Evolutionary conservation across 2,888 invertebrate genomes (phyloP).

Genomic region (Lutraria lutraria): DNA sequence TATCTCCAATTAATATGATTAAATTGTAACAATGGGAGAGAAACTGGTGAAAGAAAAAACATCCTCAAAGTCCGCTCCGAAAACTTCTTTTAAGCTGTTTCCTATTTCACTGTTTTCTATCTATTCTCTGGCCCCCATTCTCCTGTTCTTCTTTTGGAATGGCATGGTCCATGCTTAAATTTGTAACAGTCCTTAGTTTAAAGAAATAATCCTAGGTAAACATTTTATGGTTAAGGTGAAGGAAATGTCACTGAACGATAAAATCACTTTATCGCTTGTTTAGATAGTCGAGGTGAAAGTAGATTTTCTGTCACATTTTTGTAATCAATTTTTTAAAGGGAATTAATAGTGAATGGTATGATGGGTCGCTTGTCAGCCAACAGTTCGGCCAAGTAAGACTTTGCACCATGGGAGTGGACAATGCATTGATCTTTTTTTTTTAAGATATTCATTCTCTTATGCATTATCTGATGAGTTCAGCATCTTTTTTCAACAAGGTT

Average conservation of each 20-base stretch:
- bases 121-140: neutral
- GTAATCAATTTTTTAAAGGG: neutral
- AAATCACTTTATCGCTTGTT: neutral
- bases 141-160: neutral
- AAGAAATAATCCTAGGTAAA: neutral
- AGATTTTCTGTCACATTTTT: neutral
- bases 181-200: neutral
- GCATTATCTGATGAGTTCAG: too few relatives aligned
- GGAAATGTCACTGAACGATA: neutral
- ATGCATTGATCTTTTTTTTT: too few relatives aligned
- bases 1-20: neutral
- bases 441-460: too few relatives aligned
- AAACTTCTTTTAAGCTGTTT: neutral
- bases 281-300: neutral
- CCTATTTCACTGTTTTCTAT: neutral
- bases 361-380: constrained; percentile 43
- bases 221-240: neutral
- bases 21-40: neutral
- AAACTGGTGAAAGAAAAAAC: neutral
- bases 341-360: constrained; percentile 35
- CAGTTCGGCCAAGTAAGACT: constrained; percentile 34
- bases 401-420: neutral
- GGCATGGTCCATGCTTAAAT: neutral
- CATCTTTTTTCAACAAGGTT: too few relatives aligned
- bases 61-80: neutral